These are phyloP conservation scores for Leucoraja erinaceus DNA, from an alignment of 2,113 vertebrate genomes.

Conservation along the genomic window DNA sequence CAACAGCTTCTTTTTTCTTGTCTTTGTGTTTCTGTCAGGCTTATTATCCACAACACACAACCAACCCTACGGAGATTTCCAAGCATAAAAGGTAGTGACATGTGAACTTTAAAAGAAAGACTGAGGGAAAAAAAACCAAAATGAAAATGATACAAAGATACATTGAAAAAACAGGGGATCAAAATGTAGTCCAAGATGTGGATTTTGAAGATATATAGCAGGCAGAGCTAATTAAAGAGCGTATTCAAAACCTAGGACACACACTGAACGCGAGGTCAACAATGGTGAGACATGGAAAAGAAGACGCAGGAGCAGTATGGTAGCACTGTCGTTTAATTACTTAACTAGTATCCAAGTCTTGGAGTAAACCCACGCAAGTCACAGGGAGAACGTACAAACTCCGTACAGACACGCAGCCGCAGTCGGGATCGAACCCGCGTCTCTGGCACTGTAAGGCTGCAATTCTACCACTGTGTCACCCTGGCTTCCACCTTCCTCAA, in stretches of 20 bases:
- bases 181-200: neutral
- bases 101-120: neutral
- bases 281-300: neutral
- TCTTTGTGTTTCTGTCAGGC: constrained; percentile 10
- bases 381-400: no score
- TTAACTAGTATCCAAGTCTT: no score
- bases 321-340: no score
- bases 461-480: no score
- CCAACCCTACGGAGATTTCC: neutral
- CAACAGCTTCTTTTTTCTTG: neutral
- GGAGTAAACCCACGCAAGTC: no score
- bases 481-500: no score
- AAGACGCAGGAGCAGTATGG: no score
- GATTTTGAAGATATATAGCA: neutral
- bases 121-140: neutral
- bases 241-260: neutral
- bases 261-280: neutral
- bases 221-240: neutral
- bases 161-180: neutral
- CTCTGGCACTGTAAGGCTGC: no score
- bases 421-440: no score
- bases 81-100: neutral
- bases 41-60: neutral
- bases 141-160: no score
- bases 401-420: no score